Base-by-base conservation (phyloP, 2,113 vertebrate species). In the Corythaixoides concolor region DNA sequence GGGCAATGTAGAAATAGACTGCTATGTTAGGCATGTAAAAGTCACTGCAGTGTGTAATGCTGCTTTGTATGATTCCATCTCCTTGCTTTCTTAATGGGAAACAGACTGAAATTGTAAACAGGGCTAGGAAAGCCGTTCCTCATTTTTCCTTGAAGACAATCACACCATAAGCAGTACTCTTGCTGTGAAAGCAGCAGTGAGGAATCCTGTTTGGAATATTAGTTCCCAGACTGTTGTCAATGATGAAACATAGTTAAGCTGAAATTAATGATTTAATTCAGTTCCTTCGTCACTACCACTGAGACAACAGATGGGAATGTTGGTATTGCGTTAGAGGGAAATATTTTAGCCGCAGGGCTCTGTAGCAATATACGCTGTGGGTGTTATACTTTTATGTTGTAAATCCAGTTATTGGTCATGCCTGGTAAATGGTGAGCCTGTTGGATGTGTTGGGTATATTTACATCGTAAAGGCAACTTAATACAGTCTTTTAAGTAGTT, bases 241-340 rank as follows among this genome's bases (percentile, higher is more conserved):
- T 97, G 96, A 97, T 97, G 97, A 89, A 97, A 89, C 72, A 9
- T 87, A 76, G 70, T 95, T 96, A 85, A 96, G 73, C 85, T 97
- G 97, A 97, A 92, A 90, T 88, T 59, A 81, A 91, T 97, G 97
- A 97, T 96, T 90, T 92, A 56, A 95, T 94, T 97, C 85, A 87
- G 64, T 91, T 96, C n/a, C 88, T 97, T 97, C 91, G 85, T 98
- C 97, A 97, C 96, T 98, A 97, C 96, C 97, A 92, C 97, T 97
- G 96, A 98, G 97, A 94, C 92, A 97, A 72, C 93, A 93, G 78
- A 85, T 92, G 88, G 93, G 58, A 87, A 92, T 79, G 64, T 66
- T 94, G 69, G 27, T 90, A 50, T 95, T 96, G 86, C 14, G 1
- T 82, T 91, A 87, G 60, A 2, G n/a, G 75, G 89, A 95, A 96